Evolutionary conservation across 2,113 vertebrate genomes (phyloP), one percentile per base, ranked within the genome.

Genomic region (Thalassoma bifasciatum): DNA sequence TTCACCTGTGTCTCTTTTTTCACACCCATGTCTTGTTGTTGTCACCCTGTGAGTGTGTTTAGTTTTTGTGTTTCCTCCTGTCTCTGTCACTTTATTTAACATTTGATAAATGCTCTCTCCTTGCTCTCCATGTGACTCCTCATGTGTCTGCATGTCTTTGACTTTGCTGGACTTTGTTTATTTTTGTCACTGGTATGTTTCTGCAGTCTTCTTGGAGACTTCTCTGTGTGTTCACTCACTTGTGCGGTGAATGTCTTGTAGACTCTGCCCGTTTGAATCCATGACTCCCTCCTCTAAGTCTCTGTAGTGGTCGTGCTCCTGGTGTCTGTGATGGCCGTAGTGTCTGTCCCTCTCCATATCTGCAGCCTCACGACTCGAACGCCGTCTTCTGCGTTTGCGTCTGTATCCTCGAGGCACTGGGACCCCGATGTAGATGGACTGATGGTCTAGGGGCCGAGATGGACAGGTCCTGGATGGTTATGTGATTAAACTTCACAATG

Each of bases 401-500:
- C 95, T 93, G 85, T 94, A 93, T 8, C 95, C 95, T 4, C 91
- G 90, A 0, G 96, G 93, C 17, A 95, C 94, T 0, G 97, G 97
- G 61, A 98, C 95, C 4, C 98, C 96, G 0, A 97, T 96, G 82
- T 96, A 96, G 86, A 98, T 93, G 71, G 96, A 95, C 81, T 95
- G 95, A 74, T 94, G 95, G 72, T 96, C 97, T 97, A 79, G 11
- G 58, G 34, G 76, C 24, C 70, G 3, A 63, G 2, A 56, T 17
- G 30, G 1, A 56, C 1, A 7, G 11, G 64, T 40, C 2, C 10
- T 42, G 11, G 30, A 53, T 38, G 65, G 22, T 73, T 37, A 72
- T 8, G 6, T 51, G 12, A 46, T 30, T 10, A 17, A 1, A 50
- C 10, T 6, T 36, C n/a, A 53, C 10, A 13, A 13, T 10, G 50